phyloP scores from a whole-genome alignment of 2,113 vertebrate genomes.

The Chloebia gouldiae region DNA sequence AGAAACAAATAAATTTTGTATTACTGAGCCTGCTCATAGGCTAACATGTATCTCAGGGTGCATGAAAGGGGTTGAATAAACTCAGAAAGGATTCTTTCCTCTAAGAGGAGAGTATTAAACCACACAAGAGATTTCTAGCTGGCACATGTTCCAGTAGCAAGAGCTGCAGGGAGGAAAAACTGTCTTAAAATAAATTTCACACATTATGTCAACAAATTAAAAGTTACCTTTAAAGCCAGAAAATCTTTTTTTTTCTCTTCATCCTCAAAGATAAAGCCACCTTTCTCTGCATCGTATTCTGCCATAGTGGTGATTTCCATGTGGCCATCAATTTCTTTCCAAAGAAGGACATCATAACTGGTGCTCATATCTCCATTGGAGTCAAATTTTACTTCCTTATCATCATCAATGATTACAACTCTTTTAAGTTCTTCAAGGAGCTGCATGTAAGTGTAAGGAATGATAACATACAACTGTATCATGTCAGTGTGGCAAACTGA shows the following conservation, averaged over 20 bases:
- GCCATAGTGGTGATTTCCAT: slow-evolving; percentile 72
- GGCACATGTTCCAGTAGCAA: not conserved
- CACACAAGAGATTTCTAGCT: not conserved
- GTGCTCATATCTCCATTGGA: slow-evolving; percentile 77
- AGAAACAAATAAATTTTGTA: not conserved
- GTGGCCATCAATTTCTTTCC: slow-evolving; percentile 71
- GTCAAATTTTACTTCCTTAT: slow-evolving; percentile 76
- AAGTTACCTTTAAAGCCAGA: slow-evolving; percentile 73
- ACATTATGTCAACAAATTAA: not conserved
- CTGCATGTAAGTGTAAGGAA: slow-evolving; percentile 58
- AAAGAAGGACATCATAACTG: slow-evolving; percentile 81
- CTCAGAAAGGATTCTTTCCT: not conserved
- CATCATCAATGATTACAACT: slow-evolving; percentile 60
- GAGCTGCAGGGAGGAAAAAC: not conserved
- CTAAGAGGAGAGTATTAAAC: not conserved
- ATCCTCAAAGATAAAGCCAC: slow-evolving; percentile 66
- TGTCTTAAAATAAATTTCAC: not conserved
- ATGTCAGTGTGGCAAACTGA: not conserved
- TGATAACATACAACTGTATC: not conserved
- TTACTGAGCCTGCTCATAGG: not conserved
- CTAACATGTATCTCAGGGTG: not conserved
- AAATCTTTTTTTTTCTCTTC: slow-evolving; percentile 63
- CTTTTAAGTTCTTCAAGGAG: slow-evolving; percentile 75
- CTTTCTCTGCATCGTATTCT: slow-evolving; percentile 75
- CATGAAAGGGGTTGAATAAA: not conserved